Conservation (phyloP, 1,140 invertebrate genomes). For the Drosophila truncata region DNA sequence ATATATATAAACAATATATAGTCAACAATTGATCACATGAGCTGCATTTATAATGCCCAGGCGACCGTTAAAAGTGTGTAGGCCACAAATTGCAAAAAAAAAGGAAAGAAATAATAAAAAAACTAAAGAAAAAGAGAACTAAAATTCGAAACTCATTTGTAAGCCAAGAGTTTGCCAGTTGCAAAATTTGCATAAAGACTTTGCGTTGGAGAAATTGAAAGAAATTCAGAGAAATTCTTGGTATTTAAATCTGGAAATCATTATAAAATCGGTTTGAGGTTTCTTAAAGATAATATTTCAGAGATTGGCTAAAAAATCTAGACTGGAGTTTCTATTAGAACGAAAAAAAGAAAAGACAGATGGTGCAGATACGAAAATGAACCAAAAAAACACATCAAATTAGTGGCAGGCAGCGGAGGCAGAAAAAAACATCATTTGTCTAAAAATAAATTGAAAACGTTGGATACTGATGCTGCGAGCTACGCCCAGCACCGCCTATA, state of each 20-base stretch:
- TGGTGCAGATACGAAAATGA: constrained; percentile 27
- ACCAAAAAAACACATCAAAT: constrained; percentile 43
- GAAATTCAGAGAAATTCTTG: constrained; percentile 1
- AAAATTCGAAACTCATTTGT: constrained; percentile 17
- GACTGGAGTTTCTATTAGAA: constrained; percentile 1
- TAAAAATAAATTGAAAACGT: constrained; percentile 57
- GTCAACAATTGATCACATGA: constrained; percentile 42
- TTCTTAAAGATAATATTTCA: not conserved
- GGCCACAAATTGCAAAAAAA: constrained; percentile 9
- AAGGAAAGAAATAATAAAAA: not conserved
- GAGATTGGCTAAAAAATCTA: not conserved
- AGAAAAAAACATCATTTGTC: constrained; percentile 49
- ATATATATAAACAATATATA: not conserved
- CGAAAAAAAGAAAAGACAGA: constrained; percentile 13
- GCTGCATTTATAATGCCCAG: constrained; percentile 25
- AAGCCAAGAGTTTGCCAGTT: constrained; percentile 5
- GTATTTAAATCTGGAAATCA: constrained; percentile 3
- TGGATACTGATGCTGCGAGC: constrained; percentile 44
- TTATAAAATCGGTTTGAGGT: not conserved
- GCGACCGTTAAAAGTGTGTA: constrained; percentile 13
- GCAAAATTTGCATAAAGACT: constrained; percentile 18
- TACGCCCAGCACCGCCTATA: constrained; percentile 45
- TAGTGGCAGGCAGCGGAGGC: constrained; percentile 17
- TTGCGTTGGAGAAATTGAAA: constrained; percentile 5
- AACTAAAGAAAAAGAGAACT: not conserved